These are phyloP conservation scores for Drosophila mimetica DNA, from an alignment of 2,888 invertebrate genomes.

Conservation along the genomic window DNA sequence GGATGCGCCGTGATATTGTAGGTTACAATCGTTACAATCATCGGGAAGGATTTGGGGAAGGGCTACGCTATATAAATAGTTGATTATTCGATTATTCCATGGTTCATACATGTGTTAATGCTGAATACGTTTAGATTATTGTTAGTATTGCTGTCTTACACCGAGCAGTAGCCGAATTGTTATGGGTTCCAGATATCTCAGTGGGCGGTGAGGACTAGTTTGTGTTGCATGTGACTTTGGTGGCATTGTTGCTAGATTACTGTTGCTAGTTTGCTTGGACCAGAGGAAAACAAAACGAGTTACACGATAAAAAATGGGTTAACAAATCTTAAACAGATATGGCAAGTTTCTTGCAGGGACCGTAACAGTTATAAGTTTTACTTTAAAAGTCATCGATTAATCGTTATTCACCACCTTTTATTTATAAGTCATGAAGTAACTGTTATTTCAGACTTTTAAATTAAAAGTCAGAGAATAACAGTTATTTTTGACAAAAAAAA, in stretches of 20 bases:
- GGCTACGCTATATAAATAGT: slow-evolving; percentile 66
- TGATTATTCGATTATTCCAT: slow-evolving; percentile 72
- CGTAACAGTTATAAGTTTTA: too few relatives aligned
- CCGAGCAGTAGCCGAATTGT: slow-evolving; percentile 75
- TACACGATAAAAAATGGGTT: slow-evolving; percentile 44
- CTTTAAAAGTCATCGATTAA: too few relatives aligned
- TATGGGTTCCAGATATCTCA: slow-evolving; percentile 42
- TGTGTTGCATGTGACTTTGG: slow-evolving; percentile 61
- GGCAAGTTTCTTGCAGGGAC: slow-evolving; percentile 72
- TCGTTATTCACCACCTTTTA: too few relatives aligned
- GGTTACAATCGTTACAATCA: slow-evolving; percentile 23
- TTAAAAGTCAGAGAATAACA: too few relatives aligned
- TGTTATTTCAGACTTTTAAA: too few relatives aligned
- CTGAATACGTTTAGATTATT: slow-evolving; percentile 68
- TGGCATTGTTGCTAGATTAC: slow-evolving; percentile 54
- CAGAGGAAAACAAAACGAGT: slow-evolving; percentile 49
- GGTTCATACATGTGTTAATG: slow-evolving; percentile 51
- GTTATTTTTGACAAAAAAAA: too few relatives aligned
- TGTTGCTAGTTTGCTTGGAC: slow-evolving; percentile 78
- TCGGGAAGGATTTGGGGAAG: slow-evolving; percentile 36
- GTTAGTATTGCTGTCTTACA: slow-evolving; percentile 62
- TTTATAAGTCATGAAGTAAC: too few relatives aligned
- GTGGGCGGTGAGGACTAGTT: slow-evolving; percentile 70
- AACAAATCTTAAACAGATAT: slow-evolving; percentile 64
- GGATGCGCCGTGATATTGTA: slow-evolving; percentile 16